Evolutionary conservation across 2,888 invertebrate species (phyloP), one percentile per base, ranked within the genome.

Genomic region (Agrotis clavis): DNA sequence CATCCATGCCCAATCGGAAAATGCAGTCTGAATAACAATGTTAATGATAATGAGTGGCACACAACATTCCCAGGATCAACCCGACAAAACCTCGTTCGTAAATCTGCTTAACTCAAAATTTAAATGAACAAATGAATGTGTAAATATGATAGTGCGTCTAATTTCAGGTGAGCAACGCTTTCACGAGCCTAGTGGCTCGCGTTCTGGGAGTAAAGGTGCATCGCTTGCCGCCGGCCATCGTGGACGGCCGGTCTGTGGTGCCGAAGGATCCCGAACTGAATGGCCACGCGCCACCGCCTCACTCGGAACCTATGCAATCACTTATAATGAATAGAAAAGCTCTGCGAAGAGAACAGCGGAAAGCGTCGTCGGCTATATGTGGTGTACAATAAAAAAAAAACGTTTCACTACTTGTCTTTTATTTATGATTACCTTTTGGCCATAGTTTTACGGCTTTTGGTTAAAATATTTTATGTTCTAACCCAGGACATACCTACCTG

Each of bases 171-270:
- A 97, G 97, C 83, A 90, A 95, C 14, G 95, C 97, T 53, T 97
- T 98, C 89, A 97, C 97, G 78, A 97, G 97, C 86, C 92, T 98
- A 61, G 97, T 98, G 14, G 91, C 92, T 0, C 89, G 91, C 16
- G 91, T 90, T 6, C 71, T 93, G 60, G 95, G 95, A 4, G 79
- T 90, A 45, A 90, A 91, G 69, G 84, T 91, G 6, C 86, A 87
- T 41, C 88, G 88, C n/a, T 63, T 89, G 30, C 89, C 88, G 6
- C 82, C 85, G 1, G 67, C 82, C 16, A 67, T 84, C 2, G 64
- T 81, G 7, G 90, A 90, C 62, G 86, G 87, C 2, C 91, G 87
- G 74, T 85, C 89, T 0, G 81, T 90, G 16, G 80, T 74, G 13
- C 81, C 82, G 11, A 83, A 78, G 19, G 81, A 81, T 2, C 57